Base-by-base conservation (phyloP, 2,888 invertebrate species). In the Zaprionus obscuricornis region DNA sequence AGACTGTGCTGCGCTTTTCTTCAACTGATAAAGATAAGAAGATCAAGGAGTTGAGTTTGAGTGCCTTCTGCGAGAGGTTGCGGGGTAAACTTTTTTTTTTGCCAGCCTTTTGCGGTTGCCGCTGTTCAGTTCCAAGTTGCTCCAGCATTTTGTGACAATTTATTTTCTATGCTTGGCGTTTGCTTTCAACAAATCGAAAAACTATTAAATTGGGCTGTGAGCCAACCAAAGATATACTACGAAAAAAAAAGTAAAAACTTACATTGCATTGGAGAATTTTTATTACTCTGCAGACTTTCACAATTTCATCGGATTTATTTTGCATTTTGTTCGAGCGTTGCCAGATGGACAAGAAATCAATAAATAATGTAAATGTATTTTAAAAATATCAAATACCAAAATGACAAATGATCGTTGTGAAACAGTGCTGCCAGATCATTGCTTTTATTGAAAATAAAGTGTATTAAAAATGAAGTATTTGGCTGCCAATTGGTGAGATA, bases 201-300 rank as follows among this genome's bases (percentile, higher is more conserved):
- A 84, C 84, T 85, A 84, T 84, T 84, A 85, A 84, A 85, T 84
- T 84, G 82, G 84, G 84, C 84, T 76, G 66, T 56, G 66, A 69
- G 84, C 84, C 84, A 85, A 66, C 45, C 59, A 69, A 49, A 42
- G 56, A 49, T 47, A 46, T 40, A 29, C 49, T 59, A 59, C 42
- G 36, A 20, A 34, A 16, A 39, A 45, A 37, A 51, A 22, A 40
- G 54, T 26, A 49, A 56, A 42, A 31, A 33, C n/a, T n/a, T n/a
- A 65, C 31, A 34, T 13, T 14, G 17, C 1, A 8, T 11, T 2
- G 31, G 2, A 51, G 33, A 37, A 37, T 2, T 3, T 20, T 11
- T 0, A 3, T 52, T 76, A 54, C 70, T 14, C 81, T 70, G 40
- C 27, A 26, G 34, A 45, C 22, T 22, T 22, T n/a, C n/a, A n/a